Evolutionary conservation across 2,888 invertebrate species (phyloP).

Genomic region (Congeria kusceri): DNA sequence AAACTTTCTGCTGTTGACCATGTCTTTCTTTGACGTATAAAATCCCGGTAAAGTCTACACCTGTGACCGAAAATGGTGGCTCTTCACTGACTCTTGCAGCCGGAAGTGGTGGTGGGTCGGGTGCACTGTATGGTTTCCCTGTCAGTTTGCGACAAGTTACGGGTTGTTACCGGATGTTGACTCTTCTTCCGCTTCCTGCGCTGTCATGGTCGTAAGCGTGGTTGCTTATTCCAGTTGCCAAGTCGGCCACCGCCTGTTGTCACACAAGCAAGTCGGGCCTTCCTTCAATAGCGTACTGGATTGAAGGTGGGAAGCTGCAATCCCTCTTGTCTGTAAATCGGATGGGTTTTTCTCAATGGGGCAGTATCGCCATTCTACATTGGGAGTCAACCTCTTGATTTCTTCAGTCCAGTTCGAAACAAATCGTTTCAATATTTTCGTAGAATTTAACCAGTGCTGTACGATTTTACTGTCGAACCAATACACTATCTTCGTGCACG

Average conservation of each 20-base stretch:
- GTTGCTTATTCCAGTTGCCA: too few species aligned
- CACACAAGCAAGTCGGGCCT: background rate
- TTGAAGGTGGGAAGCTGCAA: background rate
- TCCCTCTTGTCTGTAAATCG: background rate
- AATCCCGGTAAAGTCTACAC: too few species aligned
- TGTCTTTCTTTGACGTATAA: too few species aligned
- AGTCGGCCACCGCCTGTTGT: background rate
- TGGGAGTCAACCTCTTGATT: background rate
- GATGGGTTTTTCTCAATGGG: background rate
- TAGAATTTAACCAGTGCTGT: constrained; percentile 5
- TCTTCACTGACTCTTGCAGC: too few species aligned
- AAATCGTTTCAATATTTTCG: background rate
- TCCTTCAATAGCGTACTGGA: background rate
- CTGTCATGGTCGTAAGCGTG: too few species aligned
- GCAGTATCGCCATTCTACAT: constrained; percentile 1
- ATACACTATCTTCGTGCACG: background rate
- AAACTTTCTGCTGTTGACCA: too few species aligned
- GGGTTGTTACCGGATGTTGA: too few species aligned
- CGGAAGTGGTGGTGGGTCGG: too few species aligned
- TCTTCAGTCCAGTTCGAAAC: background rate
- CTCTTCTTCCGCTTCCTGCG: too few species aligned
- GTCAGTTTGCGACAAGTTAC: too few species aligned
- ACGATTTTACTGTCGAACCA: constrained; percentile 5
- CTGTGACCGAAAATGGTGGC: too few species aligned
- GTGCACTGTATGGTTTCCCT: too few species aligned